Percentiles rank a stretch among this genome's conserved stretches.
These are phyloP conservation scores for Lithosia quadra DNA, from an alignment of 2,888 invertebrate genomes.

Conservation along the genomic window DNA sequence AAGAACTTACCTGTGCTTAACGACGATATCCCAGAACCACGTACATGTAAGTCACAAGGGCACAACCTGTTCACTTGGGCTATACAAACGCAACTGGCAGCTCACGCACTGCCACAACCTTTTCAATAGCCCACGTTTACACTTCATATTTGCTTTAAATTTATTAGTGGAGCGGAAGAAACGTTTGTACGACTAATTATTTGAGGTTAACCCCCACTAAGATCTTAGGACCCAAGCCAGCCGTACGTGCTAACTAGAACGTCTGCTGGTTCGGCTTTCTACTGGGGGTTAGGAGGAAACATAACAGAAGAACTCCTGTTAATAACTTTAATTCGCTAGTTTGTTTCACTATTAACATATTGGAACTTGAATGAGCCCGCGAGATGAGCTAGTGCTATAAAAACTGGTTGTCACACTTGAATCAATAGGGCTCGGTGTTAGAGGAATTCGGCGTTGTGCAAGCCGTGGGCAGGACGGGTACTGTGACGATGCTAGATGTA, in stretches of 20 bases:
- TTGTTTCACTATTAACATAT: neutral
- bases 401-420: neutral
- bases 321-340: too few relatives aligned
- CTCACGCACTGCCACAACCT: neutral
- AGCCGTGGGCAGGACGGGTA: neutral
- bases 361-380: neutral
- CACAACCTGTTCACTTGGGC: neutral
- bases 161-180: slow-evolving; percentile 1
- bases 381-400: neutral
- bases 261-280: neutral
- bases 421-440: neutral
- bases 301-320: too few relatives aligned
- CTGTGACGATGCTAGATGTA: neutral
- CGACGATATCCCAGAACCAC: neutral
- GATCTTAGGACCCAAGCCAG: neutral
- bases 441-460: neutral
- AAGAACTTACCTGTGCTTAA: neutral
- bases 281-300: too few relatives aligned
- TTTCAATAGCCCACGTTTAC: neutral
- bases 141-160: neutral
- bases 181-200: neutral
- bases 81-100: neutral
- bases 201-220: too few relatives aligned
- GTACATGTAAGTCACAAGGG: neutral
- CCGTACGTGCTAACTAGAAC: neutral